Percentiles rank a stretch among this genome's conserved stretches.
phyloP scores from a whole-genome alignment of 1,140 invertebrate genomes.

The Linepithema humile region DNA sequence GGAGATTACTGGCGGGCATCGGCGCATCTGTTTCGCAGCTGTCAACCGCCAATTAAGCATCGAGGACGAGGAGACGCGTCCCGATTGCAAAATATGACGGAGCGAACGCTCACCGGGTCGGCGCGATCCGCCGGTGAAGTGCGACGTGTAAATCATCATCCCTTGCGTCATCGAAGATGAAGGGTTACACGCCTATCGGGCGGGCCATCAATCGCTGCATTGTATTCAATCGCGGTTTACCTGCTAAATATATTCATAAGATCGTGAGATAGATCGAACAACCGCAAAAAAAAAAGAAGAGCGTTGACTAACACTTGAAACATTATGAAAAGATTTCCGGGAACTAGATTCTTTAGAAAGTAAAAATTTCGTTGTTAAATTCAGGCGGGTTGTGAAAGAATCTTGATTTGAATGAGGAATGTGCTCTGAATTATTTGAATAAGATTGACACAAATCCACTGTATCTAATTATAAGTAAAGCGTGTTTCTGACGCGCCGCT shows the following conservation, averaged over 20 bases:
- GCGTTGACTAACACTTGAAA: too few relatives aligned
- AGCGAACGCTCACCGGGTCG: background rate
- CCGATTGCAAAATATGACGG: constrained; percentile 27
- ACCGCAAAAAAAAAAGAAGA: too few relatives aligned
- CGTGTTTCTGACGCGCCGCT: constrained; percentile 11
- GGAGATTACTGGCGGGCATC: background rate
- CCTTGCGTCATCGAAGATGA: constrained; percentile 37
- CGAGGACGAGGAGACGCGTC: constrained; percentile 11
- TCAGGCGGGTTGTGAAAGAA: background rate
- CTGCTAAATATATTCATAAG: constrained; percentile 4
- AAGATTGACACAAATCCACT: background rate
- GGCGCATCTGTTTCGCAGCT: constrained; percentile 42
- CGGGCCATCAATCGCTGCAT: background rate
- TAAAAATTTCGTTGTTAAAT: background rate
- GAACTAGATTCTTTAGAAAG: background rate
- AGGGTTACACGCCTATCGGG: constrained; percentile 1
- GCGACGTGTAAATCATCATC: constrained; percentile 22
- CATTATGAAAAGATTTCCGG: too few relatives aligned
- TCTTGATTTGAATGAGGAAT: background rate
- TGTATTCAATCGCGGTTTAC: constrained; percentile 6
- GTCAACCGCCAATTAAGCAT: constrained; percentile 44
- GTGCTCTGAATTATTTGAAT: background rate
- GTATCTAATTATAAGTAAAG: constrained; percentile 1
- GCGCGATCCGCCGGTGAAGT: background rate
- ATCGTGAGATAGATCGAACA: too few relatives aligned